Evolutionary conservation across 2,797 vertebrate genomes (phyloP), one percentile per base, ranked within the genome.

Genomic region (Yasuhikotakia modesta): DNA sequence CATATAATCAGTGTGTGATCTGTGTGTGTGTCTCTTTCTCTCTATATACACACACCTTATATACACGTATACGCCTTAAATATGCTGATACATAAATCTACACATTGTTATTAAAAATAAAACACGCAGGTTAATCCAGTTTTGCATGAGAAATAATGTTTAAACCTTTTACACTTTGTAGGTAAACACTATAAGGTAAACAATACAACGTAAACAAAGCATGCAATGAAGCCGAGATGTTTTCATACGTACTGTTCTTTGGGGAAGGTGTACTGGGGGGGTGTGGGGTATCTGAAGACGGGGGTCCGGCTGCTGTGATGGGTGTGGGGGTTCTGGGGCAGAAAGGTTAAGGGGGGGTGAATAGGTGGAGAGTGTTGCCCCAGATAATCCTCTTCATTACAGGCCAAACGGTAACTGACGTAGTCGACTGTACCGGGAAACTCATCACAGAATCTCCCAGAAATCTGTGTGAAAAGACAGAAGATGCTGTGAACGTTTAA

Each of bases 171-270:
- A 0, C 22, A 48, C 14, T 30, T 58, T 72, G 32, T 39, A 60
- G 53, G 32, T 48, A 61, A 6, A 19, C n/a, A 52, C 5, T n/a
- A n/a, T n/a, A 16, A 17, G 27, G 39, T 65, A 24, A 19, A 61
- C 60, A 39, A 39, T 68, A 63, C 22, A 10, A 53, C 48, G 17
- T 4, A 70, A 32, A 63, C 50, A 16, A 71, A 69, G 30, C 48
- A 21, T 39, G 57, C 46, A 73, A 53, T 46, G 64, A 22, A 67
- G 43, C 39, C 43, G 65, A 70, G 46, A 63, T 12, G 17, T 55
- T 60, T 76, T 92, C 86, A 95, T 74, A 96, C 94, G 2, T 96
- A 96, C 88, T 96, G 95, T 89, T 95, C 93, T 88, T 94, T 93
- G 35, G 92, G 93, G 82, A 93, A 95, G 71, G 94, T 93, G 86